These are phyloP conservation scores for Drosophila aff. DNA, from an alignment of 1,140 invertebrate species.

Conservation along the genomic window DNA sequence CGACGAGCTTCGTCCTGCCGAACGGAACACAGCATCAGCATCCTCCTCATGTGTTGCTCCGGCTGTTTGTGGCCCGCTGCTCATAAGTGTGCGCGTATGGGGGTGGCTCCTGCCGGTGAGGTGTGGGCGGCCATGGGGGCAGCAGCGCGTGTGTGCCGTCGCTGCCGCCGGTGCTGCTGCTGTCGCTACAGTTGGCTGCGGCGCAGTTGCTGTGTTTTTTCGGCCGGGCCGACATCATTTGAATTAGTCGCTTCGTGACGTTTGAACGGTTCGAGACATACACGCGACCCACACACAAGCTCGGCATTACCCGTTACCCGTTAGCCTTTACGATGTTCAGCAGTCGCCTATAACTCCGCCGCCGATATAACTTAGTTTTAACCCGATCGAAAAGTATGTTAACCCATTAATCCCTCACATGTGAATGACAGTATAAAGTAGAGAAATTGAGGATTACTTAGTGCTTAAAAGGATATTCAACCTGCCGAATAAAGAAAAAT, in stretches of 20 bases:
- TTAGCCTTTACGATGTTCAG: slow-evolving; percentile 35
- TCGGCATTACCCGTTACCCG: slow-evolving; percentile 28
- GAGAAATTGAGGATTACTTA: not conserved
- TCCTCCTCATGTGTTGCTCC: slow-evolving; percentile 68
- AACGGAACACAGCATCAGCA: slow-evolving; percentile 53
- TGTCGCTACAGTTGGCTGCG: slow-evolving; percentile 42
- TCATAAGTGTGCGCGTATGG: slow-evolving; percentile 83
- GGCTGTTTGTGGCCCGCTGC: slow-evolving; percentile 67
- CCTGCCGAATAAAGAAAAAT: not conserved
- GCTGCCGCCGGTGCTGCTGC: slow-evolving; percentile 40
- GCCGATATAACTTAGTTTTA: slow-evolving; percentile 23
- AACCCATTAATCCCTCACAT: slow-evolving; percentile 24
- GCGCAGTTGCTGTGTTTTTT: slow-evolving; percentile 66
- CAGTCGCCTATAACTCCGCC: slow-evolving; percentile 40
- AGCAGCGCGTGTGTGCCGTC: slow-evolving; percentile 68
- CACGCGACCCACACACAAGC: slow-evolving; percentile 67
- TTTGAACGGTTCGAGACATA: slow-evolving; percentile 85
- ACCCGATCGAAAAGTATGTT: slow-evolving; percentile 46
- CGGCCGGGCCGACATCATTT: slow-evolving; percentile 78
- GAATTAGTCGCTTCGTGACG: slow-evolving; percentile 85
- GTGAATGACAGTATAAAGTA: slow-evolving; percentile 21
- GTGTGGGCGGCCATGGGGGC: slow-evolving; percentile 29
- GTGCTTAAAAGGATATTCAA: not conserved
- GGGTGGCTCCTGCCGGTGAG: slow-evolving; percentile 49
- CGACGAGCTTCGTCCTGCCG: slow-evolving; percentile 42